phyloP scores from a whole-genome alignment of 2,113 vertebrate species.

The Microtus montanus region DNA sequence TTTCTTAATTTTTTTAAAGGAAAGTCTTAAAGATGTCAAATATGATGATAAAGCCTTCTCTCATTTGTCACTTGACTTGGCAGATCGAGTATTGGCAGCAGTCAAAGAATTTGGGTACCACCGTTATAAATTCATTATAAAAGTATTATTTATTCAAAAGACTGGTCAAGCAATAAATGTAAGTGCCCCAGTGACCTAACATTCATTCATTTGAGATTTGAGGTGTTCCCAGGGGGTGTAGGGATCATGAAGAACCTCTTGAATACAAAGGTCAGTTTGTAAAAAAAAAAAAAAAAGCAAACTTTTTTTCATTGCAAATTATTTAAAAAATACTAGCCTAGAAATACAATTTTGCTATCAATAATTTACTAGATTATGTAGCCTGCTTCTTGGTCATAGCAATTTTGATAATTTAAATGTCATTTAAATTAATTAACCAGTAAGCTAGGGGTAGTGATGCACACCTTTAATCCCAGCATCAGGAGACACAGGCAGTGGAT shows the following conservation, averaged over 20 bases:
- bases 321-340: not conserved
- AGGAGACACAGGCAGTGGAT: too few relatives aligned
- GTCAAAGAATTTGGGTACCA: conserved; percentile 83
- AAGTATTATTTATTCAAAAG: conserved; percentile 86
- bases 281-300: not conserved
- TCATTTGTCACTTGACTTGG: conserved; percentile 81
- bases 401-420: conserved; percentile 9
- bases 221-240: rapidly evolving
- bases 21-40: conserved; percentile 78
- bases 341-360: not conserved
- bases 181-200: conserved; percentile 52
- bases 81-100: conserved; percentile 82
- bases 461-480: not conserved
- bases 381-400: not conserved
- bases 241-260: not conserved
- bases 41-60: conserved; percentile 77
- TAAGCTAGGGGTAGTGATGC: not conserved
- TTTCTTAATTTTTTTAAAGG: conserved; percentile 80
- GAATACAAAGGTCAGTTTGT: not conserved
- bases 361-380: not conserved
- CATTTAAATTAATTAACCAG: not conserved
- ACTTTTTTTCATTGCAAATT: not conserved
- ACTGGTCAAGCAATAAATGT: conserved; percentile 85
- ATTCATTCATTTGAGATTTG: not conserved
- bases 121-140: conserved; percentile 85